phyloP scores from a whole-genome alignment of 2,888 invertebrate genomes.

The Peribatodes rhomboidaria region DNA sequence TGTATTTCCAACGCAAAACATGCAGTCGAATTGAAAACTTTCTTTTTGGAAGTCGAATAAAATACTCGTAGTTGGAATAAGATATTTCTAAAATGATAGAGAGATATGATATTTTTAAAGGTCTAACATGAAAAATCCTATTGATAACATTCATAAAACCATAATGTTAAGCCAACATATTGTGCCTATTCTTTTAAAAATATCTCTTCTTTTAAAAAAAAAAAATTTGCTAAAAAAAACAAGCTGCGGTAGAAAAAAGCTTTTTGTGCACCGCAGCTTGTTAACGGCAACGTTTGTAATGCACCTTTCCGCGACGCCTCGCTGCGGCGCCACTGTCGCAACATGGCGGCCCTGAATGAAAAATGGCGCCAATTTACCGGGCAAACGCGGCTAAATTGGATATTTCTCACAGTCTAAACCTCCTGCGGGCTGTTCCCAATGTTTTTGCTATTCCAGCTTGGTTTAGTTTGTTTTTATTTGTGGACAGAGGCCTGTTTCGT shows the following conservation, averaged over 20 bases:
- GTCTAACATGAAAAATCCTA: not conserved
- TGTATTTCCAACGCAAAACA: not conserved
- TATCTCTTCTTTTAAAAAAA: too few species aligned
- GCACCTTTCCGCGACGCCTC: conserved; percentile 36
- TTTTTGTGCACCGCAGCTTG: conserved; percentile 27
- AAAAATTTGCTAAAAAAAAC: too few species aligned
- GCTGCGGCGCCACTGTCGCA: conserved; percentile 62
- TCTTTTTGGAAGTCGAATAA: too few species aligned
- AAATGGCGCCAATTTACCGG: conserved; percentile 82
- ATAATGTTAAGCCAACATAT: not conserved
- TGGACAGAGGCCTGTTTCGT: conserved; percentile 41
- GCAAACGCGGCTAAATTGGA: conserved; percentile 82
- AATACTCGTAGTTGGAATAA: not conserved
- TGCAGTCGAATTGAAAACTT: too few species aligned
- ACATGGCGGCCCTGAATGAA: conserved; percentile 76
- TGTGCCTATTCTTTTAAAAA: not conserved
- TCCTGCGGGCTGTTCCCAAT: conserved; percentile 62
- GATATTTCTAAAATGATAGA: not conserved
- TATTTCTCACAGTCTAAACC: conserved; percentile 78
- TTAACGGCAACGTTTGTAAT: conserved; percentile 35
- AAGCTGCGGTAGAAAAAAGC: too few species aligned
- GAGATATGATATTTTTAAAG: not conserved
- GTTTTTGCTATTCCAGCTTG: conserved; percentile 54
- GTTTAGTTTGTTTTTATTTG: conserved; percentile 48
- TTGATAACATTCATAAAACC: not conserved